Conservation (phyloP, 2,888 invertebrate species). For the Deilephila porcellus region DNA sequence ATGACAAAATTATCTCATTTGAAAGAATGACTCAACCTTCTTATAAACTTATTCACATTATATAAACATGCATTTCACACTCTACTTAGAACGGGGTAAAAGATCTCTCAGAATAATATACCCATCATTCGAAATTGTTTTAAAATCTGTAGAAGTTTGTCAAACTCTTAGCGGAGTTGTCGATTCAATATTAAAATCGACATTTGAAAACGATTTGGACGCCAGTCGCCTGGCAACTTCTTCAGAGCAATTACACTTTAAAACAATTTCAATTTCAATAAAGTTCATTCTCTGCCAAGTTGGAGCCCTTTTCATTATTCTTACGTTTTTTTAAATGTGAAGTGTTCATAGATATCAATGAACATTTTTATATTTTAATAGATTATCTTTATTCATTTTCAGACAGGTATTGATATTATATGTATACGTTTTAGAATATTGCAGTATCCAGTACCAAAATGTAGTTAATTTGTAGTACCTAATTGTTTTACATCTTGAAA, state of each 20-base stretch:
- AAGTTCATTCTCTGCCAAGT: constrained; percentile 6
- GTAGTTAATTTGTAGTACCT: neutral
- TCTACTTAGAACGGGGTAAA: neutral
- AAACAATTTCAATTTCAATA: constrained; percentile 24
- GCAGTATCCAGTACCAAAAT: constrained; percentile 36
- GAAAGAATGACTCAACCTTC: no score
- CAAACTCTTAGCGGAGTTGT: constrained; percentile 24
- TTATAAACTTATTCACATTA: no score
- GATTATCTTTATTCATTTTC: no score
- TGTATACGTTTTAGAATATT: no score
- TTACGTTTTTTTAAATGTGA: neutral
- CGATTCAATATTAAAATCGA: constrained; percentile 20
- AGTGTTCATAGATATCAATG: no score
- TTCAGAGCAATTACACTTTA: constrained; percentile 30
- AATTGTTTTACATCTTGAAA: neutral
- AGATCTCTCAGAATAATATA: neutral
- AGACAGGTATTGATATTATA: no score
- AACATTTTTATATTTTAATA: no score
- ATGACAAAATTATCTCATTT: no score
- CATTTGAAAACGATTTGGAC: constrained; percentile 14
- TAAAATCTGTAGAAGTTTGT: constrained; percentile 16
- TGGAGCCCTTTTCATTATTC: neutral
- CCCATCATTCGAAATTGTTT: neutral
- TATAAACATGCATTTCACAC: neutral
- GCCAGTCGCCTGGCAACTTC: constrained; percentile 22